phyloP scores from a whole-genome alignment of 2,113 vertebrate genomes.

The Indicator indicator region DNA sequence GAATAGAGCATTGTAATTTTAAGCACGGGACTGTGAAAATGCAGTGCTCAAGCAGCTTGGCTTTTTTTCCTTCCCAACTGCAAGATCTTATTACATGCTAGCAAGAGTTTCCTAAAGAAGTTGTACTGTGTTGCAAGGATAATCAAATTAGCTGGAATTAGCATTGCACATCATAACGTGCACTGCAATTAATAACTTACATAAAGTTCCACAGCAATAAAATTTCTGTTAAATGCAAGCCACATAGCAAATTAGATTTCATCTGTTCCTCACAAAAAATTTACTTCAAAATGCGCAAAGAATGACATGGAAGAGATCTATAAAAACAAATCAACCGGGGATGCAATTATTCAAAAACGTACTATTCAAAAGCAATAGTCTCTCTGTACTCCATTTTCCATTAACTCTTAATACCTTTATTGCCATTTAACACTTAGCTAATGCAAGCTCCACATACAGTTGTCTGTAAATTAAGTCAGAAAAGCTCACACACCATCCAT shows the following conservation, averaged over 20 bases:
- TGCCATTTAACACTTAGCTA: conserved; percentile 62
- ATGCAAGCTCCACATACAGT: conserved; percentile 52
- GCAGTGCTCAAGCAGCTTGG: neutral
- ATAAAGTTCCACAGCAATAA: conserved; percentile 57
- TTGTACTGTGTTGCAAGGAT: conserved; percentile 27
- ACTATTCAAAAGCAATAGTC: conserved; percentile 55
- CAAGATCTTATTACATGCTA: conserved; percentile 31
- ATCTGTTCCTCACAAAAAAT: conserved; percentile 44
- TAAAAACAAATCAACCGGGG: conserved; percentile 69
- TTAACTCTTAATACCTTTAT: conserved; percentile 71
- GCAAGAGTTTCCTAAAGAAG: conserved; percentile 45
- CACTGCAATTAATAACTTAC: conserved; percentile 60
- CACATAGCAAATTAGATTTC: conserved; percentile 57
- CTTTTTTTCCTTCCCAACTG: neutral
- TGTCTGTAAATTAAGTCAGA: conserved; percentile 63
- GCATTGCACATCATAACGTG: conserved; percentile 54
- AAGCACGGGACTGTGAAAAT: neutral
- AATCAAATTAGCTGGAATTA: conserved; percentile 66
- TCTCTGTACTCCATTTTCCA: conserved; percentile 59
- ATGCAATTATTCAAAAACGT: conserved; percentile 69
- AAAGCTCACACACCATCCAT: neutral
- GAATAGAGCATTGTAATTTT: neutral
- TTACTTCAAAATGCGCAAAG: conserved; percentile 39
- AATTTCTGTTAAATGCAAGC: conserved; percentile 58
- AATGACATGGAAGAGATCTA: conserved; percentile 54